A percentile compares a stretch with the other conserved stretches of the same genome.
Evolutionary conservation across 1,140 invertebrate genomes (phyloP).

Genomic region (Charaxes varanes): DNA sequence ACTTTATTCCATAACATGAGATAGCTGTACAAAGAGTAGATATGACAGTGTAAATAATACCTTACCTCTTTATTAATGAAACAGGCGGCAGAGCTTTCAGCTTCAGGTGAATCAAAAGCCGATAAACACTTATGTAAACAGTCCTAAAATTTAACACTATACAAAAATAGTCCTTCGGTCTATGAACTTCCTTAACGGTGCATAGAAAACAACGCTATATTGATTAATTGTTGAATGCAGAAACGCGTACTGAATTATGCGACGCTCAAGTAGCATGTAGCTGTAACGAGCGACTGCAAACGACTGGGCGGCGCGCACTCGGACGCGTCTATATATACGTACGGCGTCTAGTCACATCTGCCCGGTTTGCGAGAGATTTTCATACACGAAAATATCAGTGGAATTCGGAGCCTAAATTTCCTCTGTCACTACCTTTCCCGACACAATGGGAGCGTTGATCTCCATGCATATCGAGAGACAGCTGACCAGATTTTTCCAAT

Average conservation of each 20-base stretch:
- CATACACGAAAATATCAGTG: slow-evolving; percentile 62
- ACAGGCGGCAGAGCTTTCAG: slow-evolving; percentile 12
- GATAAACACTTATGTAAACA: slow-evolving; percentile 5
- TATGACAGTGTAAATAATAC: no score
- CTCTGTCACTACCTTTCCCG: slow-evolving; percentile 60
- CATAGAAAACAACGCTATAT: slow-evolving; percentile 4
- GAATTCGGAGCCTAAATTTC: slow-evolving; percentile 66
- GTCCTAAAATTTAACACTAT: slow-evolving; percentile 14
- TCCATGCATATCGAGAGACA: slow-evolving; percentile 43
- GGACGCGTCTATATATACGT: slow-evolving; percentile 60
- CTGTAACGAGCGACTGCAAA: slow-evolving; percentile 25
- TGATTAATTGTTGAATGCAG: slow-evolving; percentile 9
- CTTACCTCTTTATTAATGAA: slow-evolving; percentile 8
- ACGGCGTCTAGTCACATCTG: slow-evolving; percentile 33
- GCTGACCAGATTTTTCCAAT: slow-evolving; percentile 53
- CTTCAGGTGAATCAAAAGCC: slow-evolving; percentile 9
- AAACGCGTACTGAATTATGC: slow-evolving; percentile 12
- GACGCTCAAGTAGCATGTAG: slow-evolving; percentile 19
- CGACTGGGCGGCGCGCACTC: slow-evolving; percentile 52
- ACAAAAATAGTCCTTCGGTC: background rate
- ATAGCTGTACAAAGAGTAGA: no score
- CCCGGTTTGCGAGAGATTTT: slow-evolving; percentile 49
- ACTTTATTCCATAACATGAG: no score
- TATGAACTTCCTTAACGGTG: background rate
- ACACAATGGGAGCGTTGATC: slow-evolving; percentile 71